Evolutionary conservation across 2,113 vertebrate genomes (phyloP), one percentile per base, ranked within the genome.

Genomic region (Dromaius novaehollandiae): DNA sequence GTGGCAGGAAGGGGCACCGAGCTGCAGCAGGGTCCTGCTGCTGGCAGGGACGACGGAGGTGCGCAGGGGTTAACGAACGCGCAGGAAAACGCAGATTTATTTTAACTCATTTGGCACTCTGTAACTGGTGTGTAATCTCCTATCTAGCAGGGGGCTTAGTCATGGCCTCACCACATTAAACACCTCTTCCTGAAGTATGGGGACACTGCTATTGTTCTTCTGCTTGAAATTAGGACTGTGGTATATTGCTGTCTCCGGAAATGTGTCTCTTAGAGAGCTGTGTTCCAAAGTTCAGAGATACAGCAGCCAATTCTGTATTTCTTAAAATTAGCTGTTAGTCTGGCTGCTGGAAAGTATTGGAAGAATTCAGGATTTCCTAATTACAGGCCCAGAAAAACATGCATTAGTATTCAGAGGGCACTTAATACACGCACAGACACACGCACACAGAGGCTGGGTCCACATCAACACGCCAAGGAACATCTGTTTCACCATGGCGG

Each of bases 121-220:
- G 2, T 26, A 56, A 66, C 22, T 22, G 44, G 26, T 40, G 44
- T 3, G 9, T 58, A 79, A 85, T 36, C 65, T 89, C 74, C 87
- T 61, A 0, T 8, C 0, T 4, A 70, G 16, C 1, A 0, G 26
- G 32, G 46, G 48, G 60, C 36, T 20, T 90, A 32, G 32, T 88
- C 74, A 30, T 2, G 38, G 11, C 40, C 71, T 89, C 70, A 28
- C 22, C 58, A 77, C 61, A n/a, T 55, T 71, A 79, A 91, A 92
- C 89, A 79, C 7, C 61, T 77, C 73, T 96, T 42, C 64, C 42
- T 88, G 40, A 40, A 74, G 18, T 40, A 64, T 4, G 25, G 38
- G 14, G 7, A 51, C 28, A 16, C 38, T 65, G 53, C 74, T 82
- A n/a, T 60, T 88, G 61, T 44, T 63, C 30, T 36, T 32, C 34